Evolutionary conservation across 2,888 invertebrate species (phyloP).

Genomic region (Hymenopus coronatus): DNA sequence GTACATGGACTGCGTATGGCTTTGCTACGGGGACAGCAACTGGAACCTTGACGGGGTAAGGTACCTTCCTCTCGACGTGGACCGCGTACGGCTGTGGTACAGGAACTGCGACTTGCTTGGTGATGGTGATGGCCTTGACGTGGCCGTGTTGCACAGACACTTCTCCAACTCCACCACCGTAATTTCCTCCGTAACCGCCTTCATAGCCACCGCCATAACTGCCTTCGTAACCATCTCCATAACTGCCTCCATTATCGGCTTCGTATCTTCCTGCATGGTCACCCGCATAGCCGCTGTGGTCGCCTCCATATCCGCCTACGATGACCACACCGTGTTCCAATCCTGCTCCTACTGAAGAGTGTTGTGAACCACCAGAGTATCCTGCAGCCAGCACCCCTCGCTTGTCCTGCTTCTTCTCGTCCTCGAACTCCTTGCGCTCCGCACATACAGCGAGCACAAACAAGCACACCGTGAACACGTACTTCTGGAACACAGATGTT

Average conservation of each 20-base stretch:
- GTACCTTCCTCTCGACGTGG: slow-evolving; percentile 38
- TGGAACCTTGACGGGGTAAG: slow-evolving; percentile 40
- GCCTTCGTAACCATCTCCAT: background rate
- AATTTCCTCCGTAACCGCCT: background rate
- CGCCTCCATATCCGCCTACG: background rate
- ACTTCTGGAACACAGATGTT: background rate
- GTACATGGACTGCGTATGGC: slow-evolving; percentile 39
- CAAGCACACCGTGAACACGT: background rate
- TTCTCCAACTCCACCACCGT: background rate
- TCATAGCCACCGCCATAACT: background rate
- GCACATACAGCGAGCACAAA: background rate
- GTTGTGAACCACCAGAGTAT: background rate
- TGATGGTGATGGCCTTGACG: slow-evolving; percentile 36
- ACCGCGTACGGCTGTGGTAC: slow-evolving; percentile 40
- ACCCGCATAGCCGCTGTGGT: background rate
- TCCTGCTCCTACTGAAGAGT: background rate
- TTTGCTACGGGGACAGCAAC: slow-evolving; percentile 39
- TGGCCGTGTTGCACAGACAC: background rate
- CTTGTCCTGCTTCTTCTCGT: slow-evolving; percentile 23
- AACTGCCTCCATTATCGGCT: background rate
- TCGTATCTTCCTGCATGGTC: background rate
- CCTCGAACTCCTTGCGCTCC: background rate
- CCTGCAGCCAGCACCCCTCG: slow-evolving; percentile 14
- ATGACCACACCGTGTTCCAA: background rate
- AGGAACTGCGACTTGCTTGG: slow-evolving; percentile 37